A percentile compares a stretch with the other conserved stretches of the same genome.
Conservation (phyloP, 2,888 invertebrate species). For the Cartodere bifasciata region DNA sequence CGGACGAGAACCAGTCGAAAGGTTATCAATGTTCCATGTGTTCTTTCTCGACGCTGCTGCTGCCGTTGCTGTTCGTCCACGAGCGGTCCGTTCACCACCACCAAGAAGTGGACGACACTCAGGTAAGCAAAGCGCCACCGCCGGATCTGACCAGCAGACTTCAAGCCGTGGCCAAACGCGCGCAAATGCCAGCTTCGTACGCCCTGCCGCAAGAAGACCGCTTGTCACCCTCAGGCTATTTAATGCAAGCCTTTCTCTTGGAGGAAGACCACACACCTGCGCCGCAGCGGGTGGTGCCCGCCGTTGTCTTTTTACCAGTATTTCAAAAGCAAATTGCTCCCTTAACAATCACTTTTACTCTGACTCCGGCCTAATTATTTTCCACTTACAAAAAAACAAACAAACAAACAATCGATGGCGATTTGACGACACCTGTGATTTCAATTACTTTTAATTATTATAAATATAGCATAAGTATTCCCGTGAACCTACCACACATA, state of each 20-base stretch:
- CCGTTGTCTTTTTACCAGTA: slow-evolving; percentile 89
- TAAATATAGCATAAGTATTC: slow-evolving; percentile 30
- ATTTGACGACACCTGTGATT: slow-evolving; percentile 41
- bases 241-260: slow-evolving; percentile 89
- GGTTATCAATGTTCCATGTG: slow-evolving; percentile 84
- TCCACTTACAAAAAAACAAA: too few relatives aligned
- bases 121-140: slow-evolving; percentile 40
- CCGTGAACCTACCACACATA: slow-evolving; percentile 25
- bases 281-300: slow-evolving; percentile 62
- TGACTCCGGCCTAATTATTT: slow-evolving; percentile 72
- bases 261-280: slow-evolving; percentile 41
- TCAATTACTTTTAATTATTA: slow-evolving; percentile 36
- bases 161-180: slow-evolving; percentile 41
- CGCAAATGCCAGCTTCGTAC: slow-evolving; percentile 48
- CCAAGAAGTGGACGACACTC: slow-evolving; percentile 30
- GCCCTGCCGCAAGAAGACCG: slow-evolving; percentile 43
- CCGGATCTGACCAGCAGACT: slow-evolving; percentile 38
- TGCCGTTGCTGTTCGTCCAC: slow-evolving; percentile 85
- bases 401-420: slow-evolving; percentile 34
- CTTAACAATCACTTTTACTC: slow-evolving; percentile 81
- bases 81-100: slow-evolving; percentile 67
- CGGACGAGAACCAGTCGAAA: slow-evolving; percentile 46
- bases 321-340: slow-evolving; percentile 74
- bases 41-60: slow-evolving; percentile 76
- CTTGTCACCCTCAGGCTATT: slow-evolving; percentile 36